phyloP scores from a whole-genome alignment of 1,140 invertebrate genomes.

The Cotesia chilonis region DNA sequence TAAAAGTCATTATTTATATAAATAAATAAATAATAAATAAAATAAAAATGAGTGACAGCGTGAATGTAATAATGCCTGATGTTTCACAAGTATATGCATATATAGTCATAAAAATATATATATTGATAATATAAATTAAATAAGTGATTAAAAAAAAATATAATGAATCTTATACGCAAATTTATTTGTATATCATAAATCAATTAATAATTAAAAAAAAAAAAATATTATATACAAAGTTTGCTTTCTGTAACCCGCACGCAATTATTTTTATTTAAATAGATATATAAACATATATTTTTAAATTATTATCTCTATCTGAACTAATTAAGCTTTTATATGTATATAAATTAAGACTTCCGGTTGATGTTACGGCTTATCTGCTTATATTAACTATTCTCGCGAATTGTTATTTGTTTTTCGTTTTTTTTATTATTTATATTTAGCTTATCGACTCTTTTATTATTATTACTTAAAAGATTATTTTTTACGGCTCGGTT shows the following conservation, averaged over 20 bases:
- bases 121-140: conserved; percentile 50
- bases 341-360: no score
- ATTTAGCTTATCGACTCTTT: no score
- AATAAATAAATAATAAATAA: neutral
- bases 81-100: conserved; percentile 51
- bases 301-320: no score
- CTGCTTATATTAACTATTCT: no score
- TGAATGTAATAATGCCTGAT: conserved; percentile 35
- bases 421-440: no score
- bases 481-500: no score
- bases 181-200: conserved; percentile 63
- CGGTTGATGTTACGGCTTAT: no score
- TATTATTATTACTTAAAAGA: no score
- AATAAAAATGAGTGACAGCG: neutral
- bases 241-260: conserved; percentile 1
- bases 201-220: conserved; percentile 50
- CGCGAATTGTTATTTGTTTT: no score
- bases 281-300: no score
- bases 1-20: conserved; percentile 20
- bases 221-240: conserved; percentile 8
- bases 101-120: conserved; percentile 45
- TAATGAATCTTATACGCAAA: conserved; percentile 46
- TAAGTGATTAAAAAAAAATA: conserved; percentile 57
- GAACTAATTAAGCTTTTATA: no score
- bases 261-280: neutral